phyloP scores from a whole-genome alignment of 2,113 vertebrate species.

The Todiramphus saurophagus region DNA sequence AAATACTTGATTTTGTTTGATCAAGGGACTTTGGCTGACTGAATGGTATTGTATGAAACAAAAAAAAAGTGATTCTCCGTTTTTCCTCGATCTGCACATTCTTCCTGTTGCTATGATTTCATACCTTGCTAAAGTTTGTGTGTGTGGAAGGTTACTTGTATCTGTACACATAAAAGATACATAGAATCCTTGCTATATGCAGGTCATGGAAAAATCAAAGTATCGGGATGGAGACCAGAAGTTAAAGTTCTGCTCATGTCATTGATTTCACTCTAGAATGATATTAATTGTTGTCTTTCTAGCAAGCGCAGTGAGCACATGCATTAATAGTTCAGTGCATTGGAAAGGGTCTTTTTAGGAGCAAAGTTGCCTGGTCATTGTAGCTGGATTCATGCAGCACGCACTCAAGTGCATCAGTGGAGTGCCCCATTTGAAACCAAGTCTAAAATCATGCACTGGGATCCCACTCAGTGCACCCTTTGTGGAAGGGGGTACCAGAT shows the following conservation, averaged over 20 bases:
- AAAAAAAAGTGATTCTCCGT: not conserved
- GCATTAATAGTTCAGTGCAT: not conserved
- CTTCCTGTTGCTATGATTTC: not conserved
- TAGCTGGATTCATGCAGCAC: not conserved
- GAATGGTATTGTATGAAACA: not conserved
- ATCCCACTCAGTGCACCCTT: accelerated
- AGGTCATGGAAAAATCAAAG: not conserved
- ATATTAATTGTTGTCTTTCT: not conserved
- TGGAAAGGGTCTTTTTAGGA: not conserved
- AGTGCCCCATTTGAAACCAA: not conserved
- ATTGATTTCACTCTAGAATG: not conserved
- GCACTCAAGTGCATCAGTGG: accelerated
- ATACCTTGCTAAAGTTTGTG: not conserved
- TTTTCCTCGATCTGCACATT: not conserved
- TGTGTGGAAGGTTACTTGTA: not conserved
- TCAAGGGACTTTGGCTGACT: not conserved
- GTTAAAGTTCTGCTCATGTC: not conserved
- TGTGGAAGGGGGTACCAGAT: not conserved
- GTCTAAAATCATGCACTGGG: not conserved
- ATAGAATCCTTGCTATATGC: not conserved
- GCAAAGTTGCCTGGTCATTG: not conserved
- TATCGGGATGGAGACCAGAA: not conserved
- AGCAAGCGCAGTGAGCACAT: not conserved
- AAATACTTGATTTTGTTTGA: not conserved
- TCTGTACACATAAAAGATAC: not conserved